Evolutionary conservation across 2,113 vertebrate species (phyloP), one percentile per base, ranked within the genome.

Genomic region (Rhodinocichla rosea): DNA sequence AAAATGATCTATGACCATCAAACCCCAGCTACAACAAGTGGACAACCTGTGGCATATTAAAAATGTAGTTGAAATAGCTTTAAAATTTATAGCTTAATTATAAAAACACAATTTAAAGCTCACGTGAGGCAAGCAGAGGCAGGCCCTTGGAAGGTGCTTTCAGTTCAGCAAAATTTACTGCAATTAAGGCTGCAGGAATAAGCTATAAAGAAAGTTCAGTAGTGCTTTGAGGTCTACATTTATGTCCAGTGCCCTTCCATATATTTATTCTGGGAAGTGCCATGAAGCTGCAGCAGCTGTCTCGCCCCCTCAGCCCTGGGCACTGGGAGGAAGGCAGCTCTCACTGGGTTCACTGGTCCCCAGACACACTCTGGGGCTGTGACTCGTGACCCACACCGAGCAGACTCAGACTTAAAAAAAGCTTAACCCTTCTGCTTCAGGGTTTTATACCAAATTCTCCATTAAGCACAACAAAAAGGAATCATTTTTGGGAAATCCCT

Each of bases 61-160:
- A 74, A 94, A 87, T 27, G 19, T 19, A 28, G 50, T 1, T 87
- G 78, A 87, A 94, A 84, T 84, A 84, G 74, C 83, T 85, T 93
- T 88, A 90, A 91, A 94, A 95, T 91, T 83, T 94, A 95, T 92
- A 67, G 82, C 68, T 85, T 90, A 83, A 91, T 96, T 95, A 93
- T 74, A 93, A 91, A 95, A 92, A 63, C 82, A 94, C 82, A 74
- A 94, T 92, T 83, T 93, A 94, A 86, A 94, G 42, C 70, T 88
- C 47, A 7, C 15, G 18, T 76, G 73, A 82, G 69, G 57, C 50
- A 85, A 94, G 84, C 57, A 78, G 40, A 91, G 55, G 75, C 55
- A 94, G 50, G 47, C 11, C 76, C 42, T 79, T 74, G 30, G 55
- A 97, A 94, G 67, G 28, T 55, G 63, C 73, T 81, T 90, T 83